A percentile compares a stretch with the other conserved stretches of the same genome.
phyloP scores from a whole-genome alignment of 2,113 vertebrate species.

The Picathartes gymnocephalus region DNA sequence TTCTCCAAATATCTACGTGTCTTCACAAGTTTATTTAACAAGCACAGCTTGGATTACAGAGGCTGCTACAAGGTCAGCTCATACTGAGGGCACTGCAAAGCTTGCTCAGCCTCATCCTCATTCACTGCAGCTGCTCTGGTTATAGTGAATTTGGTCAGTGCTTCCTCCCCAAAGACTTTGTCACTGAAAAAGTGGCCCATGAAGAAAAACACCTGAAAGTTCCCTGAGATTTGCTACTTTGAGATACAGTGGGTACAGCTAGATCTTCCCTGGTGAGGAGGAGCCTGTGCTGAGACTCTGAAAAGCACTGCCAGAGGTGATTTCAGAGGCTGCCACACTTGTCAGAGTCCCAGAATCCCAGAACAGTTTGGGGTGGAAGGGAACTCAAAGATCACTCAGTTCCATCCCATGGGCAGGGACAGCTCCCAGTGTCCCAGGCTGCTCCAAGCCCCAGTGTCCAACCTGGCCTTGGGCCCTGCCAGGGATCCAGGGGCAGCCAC shows the following conservation, averaged over 20 bases:
- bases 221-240: background rate
- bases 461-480: background rate
- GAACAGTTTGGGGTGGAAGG: background rate
- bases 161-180: background rate
- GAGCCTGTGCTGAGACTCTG: background rate
- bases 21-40: background rate
- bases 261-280: background rate
- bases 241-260: background rate
- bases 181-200: background rate
- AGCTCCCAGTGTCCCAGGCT: background rate
- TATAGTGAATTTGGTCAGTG: background rate
- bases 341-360: background rate
- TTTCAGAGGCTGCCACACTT: background rate
- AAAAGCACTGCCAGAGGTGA: background rate
- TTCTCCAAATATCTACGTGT: background rate
- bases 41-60: background rate
- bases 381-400: accelerated
- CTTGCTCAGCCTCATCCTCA: background rate
- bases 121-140: background rate
- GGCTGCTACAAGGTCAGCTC: background rate
- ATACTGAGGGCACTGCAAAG: background rate
- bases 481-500: background rate
- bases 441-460: background rate
- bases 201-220: background rate
- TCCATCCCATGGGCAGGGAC: background rate